Evolutionary conservation across 37 sponge, comb jelly and placozoan genomes (phyloP), one percentile per base, ranked within the genome.

Genomic region (Axinella damicornis): DNA sequence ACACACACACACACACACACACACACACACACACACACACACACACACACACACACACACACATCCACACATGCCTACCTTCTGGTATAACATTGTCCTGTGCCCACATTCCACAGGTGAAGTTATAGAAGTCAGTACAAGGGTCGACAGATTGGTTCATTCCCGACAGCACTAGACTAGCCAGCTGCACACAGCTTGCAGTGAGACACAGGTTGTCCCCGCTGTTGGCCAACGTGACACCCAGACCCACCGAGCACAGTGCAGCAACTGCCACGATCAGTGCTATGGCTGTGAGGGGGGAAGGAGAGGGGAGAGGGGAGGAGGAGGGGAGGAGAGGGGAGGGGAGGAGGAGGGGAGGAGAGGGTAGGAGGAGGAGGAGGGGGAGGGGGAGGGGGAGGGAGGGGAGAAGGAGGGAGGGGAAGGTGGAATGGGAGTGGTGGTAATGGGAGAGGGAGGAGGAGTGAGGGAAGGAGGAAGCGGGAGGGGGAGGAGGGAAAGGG

Each of bases 121-220:
- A 95, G 69, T 88, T 79, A 78, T 88, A 91, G 69, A 95, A 95
- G 55, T 95, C 88, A 14, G 86, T 52, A 76, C 96, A 95, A 1
- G 96, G 96, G 67, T 86, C 71, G 1, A 76, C 80, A n/a, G 72
- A 71, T 53, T 32, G 53, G 69, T 95, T 73, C 77, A 95, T 83
- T 34, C 62, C 76, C 30, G 35, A 21, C 31, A 81, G 64, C 19
- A 95, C 78, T 4, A 52, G 69, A 39, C 88, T 77, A 0, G 92
- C 81, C 20, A 85, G 73, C 28, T 68, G 19, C 21, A 92, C 74
- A 56, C 93, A 95, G 38, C 58, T 72, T 4, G 74, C 36, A 25
- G 85, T 92, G 57, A 78, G 59, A 69, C 93, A 92, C 2, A 46
- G 9, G 46, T 9, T 46, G 46, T 9, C 9, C 6, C 9, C 9